Conservation (phyloP, 2,797 vertebrate species). For the Danionella dracula region DNA sequence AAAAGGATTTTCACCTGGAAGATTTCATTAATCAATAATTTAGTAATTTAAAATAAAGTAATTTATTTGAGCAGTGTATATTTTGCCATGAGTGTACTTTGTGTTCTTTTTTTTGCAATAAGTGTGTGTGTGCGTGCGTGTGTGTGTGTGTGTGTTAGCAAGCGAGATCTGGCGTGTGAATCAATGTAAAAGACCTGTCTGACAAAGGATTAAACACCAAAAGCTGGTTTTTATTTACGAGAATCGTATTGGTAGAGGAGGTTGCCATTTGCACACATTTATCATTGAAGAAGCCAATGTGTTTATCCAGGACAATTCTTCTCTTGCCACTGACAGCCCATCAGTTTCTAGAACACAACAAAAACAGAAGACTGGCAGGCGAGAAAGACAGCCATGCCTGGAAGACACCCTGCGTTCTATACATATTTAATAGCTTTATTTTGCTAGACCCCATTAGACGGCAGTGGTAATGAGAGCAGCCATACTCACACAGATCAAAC, state of each 20-base stretch:
- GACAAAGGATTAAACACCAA: slow-evolving; percentile 50
- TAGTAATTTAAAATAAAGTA: no score
- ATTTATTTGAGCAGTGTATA: no score
- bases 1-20: no score
- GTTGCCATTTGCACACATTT: slow-evolving; percentile 73
- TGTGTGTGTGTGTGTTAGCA: no score
- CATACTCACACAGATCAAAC: neutral
- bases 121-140: neutral
- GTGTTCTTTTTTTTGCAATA: no score
- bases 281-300: slow-evolving; percentile 52
- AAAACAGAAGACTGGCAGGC: slow-evolving; percentile 36
- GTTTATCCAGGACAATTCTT: slow-evolving; percentile 7
- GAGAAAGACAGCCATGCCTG: slow-evolving; percentile 44
- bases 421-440: slow-evolving; percentile 59
- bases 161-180: no score
- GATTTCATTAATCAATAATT: no score
- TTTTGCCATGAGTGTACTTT: no score
- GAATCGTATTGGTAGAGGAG: slow-evolving; percentile 44
- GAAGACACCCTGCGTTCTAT: slow-evolving; percentile 52
- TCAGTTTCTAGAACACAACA: slow-evolving; percentile 62
- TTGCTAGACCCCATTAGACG: slow-evolving; percentile 50
- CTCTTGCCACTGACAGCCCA: slow-evolving; percentile 69
- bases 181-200: no score
- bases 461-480: slow-evolving; percentile 39
- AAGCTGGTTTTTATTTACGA: slow-evolving; percentile 54